Evolutionary conservation across 2,797 vertebrate species (phyloP).

Genomic region (Leuciscus waleckii): DNA sequence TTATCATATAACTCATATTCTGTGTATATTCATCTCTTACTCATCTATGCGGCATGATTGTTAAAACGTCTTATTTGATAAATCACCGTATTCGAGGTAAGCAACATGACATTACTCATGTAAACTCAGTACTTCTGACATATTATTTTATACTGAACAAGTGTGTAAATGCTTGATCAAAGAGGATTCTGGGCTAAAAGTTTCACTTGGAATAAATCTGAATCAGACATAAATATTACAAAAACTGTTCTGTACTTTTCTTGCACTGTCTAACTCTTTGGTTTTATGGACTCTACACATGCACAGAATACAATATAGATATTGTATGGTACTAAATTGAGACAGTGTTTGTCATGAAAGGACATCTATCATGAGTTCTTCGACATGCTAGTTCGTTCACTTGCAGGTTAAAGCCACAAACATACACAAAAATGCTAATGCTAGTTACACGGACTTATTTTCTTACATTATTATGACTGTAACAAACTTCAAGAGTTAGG

Average conservation of each 20-base stretch:
- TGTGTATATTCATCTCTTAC: slow-evolving; percentile 36
- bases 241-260: not conserved
- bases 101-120: not conserved
- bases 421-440: not conserved
- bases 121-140: not conserved
- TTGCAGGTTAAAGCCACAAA: not conserved
- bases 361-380: not conserved
- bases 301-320: slow-evolving; percentile 48
- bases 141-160: not conserved
- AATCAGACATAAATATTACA: slow-evolving; percentile 19
- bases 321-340: slow-evolving; percentile 20
- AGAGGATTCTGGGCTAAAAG: not conserved
- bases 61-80: slow-evolving; percentile 5
- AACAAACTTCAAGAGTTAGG: not conserved
- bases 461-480: not conserved
- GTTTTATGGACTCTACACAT: slow-evolving; percentile 44
- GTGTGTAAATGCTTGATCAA: slow-evolving; percentile 10
- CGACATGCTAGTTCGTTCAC: not conserved
- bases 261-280: not conserved
- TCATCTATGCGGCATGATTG: not conserved
- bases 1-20: slow-evolving; percentile 41
- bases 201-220: slow-evolving; percentile 7
- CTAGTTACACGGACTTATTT: not conserved
- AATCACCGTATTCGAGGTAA: not conserved
- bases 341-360: not conserved